Base-by-base conservation (phyloP, 2,888 invertebrate genomes). In the Podotricha telesiphe region DNA sequence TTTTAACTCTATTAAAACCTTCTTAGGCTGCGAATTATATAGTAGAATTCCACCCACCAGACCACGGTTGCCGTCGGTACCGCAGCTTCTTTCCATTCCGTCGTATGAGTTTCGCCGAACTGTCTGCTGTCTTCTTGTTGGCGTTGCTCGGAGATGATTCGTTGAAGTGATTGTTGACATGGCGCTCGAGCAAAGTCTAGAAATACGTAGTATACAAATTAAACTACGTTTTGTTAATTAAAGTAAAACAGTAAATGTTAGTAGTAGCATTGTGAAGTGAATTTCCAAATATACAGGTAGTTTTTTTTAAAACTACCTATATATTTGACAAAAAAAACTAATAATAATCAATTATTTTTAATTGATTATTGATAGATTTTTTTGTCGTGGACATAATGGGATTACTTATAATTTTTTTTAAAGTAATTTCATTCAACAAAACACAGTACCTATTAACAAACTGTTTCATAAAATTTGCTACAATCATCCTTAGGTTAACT, bases 151-250 rank as follows among this genome's bases (percentile, higher is more conserved):
- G 86, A 55, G 94, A 93, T 34, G 90, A 88, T 80, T 95, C 96
- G 77, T 94, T 94, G 91, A 99, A 98, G 87, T 99, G 99, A 80
- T 96, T 95, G 91, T 98, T 98, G 64, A 98, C 98, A 83, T 99
- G 99, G 78, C 98, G 95, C 88, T 98, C 97, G 78, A 99, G 91
- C 71, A 97, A 95, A 71, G 94, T 94, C 96, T 96, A 93, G 45
- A 94, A 94, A 67, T 68, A 71, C 19, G 11, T 22, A 56, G 13
- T 55, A 19, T 67, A 28, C 56, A 45, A 61, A 37, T 70, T 70
- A 65, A 19, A 50, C n/a, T 7, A 45, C 13, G 47, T 1, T 13
- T 42, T 7, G 3, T 37, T 4, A 58, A 0, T 15, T 20, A 15
- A 8, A n/a, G n/a, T n/a, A n/a, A n/a, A n/a, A n/a, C n/a, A n/a